Base-by-base conservation (phyloP, 2,888 invertebrate species). In the Ernsta delagoae region DNA sequence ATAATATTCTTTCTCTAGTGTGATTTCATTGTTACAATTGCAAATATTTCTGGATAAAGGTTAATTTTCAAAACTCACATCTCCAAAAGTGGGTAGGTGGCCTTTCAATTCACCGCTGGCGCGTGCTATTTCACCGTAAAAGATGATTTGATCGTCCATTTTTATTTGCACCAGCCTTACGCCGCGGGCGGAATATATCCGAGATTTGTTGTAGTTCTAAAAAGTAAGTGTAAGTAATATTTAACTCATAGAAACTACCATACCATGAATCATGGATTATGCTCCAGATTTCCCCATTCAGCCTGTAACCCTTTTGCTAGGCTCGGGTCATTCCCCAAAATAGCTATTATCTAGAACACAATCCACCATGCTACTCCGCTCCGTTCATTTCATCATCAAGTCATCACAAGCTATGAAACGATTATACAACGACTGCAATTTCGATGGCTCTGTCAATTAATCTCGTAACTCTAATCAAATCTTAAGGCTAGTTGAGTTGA, bases 161-260 rank as follows among this genome's bases (percentile, higher is more conserved):
- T 92, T 94, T 39, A 98, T 95, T 71, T 95, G 94, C 9, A 97
- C 89, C 77, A 96, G 93, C 76, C 95, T 95, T 5, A 96, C 96
- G 59, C 98, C 98, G 70, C 97, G 94, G 70, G 95, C 95, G 0
- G 97, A 97, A 86, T 98, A 96, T 75, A 97, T 97, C 71, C 98
- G 94, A 0, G 97, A 97, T 86, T 97, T 97, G 86, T 97, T 97
- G 86, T 98, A 98, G 85, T 98, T 98, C 97, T 97, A 41, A 4
- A 43, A 43, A 43, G 43, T 9, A 39, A 39, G 4, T 31, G 43
- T 9, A 39, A 39, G 4, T 31, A 1, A 2, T 31, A 31, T 31
- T 31, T 31, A 31, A 2, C 31, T 31, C 31, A 31, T 31, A 31
- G 31, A 31, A 31, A 31, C 31, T 31, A 31, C 31, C 31, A 31